Base-by-base conservation (phyloP, 2,888 invertebrate genomes). In the Cataglyphis livida region DNA sequence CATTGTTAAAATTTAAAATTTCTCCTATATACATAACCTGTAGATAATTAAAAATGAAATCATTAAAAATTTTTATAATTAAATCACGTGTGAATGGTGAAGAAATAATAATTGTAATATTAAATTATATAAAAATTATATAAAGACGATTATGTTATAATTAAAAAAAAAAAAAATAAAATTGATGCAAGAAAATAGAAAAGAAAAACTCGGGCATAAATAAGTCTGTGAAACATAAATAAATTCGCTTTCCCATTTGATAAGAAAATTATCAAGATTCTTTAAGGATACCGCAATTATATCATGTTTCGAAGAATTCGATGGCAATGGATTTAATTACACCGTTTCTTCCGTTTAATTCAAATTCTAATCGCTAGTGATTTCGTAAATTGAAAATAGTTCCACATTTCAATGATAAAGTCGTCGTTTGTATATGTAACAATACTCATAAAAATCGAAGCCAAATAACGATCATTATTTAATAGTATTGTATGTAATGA, bases 301-400 rank as follows among this genome's bases (percentile, higher is more conserved):
- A 21, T 68, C 32, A 41, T 21, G 15, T 28, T 68, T 35, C 3
- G 10, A 78, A 68, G 0, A 12, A 59, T 44, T 12, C 18, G 68
- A 15, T 68, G 54, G 1, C 32, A 5, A 38, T 28, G 10, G 6
- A 25, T 38, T 57, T 66, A 66, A 78, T 78, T 68, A 68, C 2
- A 32, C 32, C 15, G 28, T 28, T 59, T 41, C 10, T 12, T 7
- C 6, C 57, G 12, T 78, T 32, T 68, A 57, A 1, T 10, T 57
- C 12, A 2, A 76, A 54, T 62, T 12, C 5, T 25, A 64, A 54
- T 70, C 18, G 18, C 21, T 65, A 12, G 25, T 9, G 6, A 70
- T 32, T 57, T 57, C 1, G 5, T 41, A 57, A 66, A 41, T 71
- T 12, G 12, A 15, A 21, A 21, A 5, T 28, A 44, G 44, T 41